Base-by-base conservation (phyloP, 2,113 vertebrate species). In the Carollia perspicillata region DNA sequence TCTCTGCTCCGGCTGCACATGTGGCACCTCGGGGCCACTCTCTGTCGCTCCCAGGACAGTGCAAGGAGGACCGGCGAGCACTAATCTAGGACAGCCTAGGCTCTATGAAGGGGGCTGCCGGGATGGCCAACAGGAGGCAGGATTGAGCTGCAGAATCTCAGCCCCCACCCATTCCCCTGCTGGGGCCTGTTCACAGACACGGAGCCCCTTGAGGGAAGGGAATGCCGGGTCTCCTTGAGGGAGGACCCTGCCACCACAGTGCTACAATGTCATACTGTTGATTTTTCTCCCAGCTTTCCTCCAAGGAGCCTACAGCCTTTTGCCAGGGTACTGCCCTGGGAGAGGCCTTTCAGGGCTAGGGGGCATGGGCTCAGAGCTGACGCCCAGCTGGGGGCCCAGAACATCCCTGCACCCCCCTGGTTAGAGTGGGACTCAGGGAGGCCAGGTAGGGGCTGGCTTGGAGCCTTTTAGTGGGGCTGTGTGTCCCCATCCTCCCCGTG, bases 1-100 rank as follows among this genome's bases (percentile, higher is more conserved):
- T 13, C 1, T 30, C 58, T 49, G 68, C 0, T 6, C 8, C 8
- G 12, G 85, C 60, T 44, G 49, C 13, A 4, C 0, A 0, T 35
- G 17, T 2, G 28, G 42, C 17, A 44, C n/a, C 1, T 16, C 3
- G 8, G 49, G 10, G 28, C 3, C 28, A 1, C 4, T n/a, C 66
- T 71, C 49, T 23, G 8, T 28, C 30, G 3, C 44, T 47, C 49
- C 68, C 40, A 10, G 60, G 58, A 47, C 8, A 12, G 53, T 4
- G n/a, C 4, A 6, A 58, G 78, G 71, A 65, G 35, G 72, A 35
- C 8, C 26, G 13, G 40, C 2, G 22, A 5, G 13, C 2, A 11
- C 22, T 23, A 18, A 18, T 3, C 84, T 22, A 42, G 49, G 17
- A 30, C 23, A 30, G n/a, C 65, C 65, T 40, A 13, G 16, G 5